Evolutionary conservation across 2,888 invertebrate species (phyloP).

Genomic region (Hemithea aestivaria): DNA sequence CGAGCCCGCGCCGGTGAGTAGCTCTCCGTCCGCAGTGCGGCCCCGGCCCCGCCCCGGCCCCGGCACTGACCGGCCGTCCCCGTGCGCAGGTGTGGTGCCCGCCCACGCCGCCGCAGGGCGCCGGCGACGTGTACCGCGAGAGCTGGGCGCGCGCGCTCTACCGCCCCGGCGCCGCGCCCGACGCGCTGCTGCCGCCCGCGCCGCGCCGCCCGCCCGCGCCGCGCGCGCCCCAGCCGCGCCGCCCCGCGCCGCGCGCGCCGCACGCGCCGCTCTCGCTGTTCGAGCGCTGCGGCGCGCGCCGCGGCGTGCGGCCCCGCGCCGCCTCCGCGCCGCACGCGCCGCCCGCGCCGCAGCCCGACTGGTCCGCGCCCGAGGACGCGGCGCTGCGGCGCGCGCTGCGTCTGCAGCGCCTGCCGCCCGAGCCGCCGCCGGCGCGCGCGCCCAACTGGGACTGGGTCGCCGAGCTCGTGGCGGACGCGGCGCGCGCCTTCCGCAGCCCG

Average conservation of each 20-base stretch:
- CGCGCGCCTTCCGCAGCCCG: constrained; percentile 91
- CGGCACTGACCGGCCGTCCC: neutral
- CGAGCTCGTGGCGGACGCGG: constrained; percentile 92
- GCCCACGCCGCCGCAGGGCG: constrained; percentile 96
- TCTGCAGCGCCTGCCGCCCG: constrained; percentile 81
- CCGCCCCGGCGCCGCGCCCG: constrained; percentile 85
- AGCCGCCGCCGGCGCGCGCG: constrained; percentile 87
- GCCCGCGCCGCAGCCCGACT: constrained; percentile 88
- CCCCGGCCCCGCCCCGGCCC: neutral
- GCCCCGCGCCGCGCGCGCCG: constrained; percentile 87
- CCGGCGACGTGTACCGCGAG: constrained; percentile 95
- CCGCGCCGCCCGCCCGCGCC: constrained; percentile 85
- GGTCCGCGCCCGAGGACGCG: constrained; percentile 95
- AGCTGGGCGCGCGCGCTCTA: constrained; percentile 91
- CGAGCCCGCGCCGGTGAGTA: constrained; percentile 88
- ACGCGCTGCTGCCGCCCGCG: constrained; percentile 71
- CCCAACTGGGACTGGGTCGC: constrained; percentile 98
- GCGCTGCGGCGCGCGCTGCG: constrained; percentile 90
- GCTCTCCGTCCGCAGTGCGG: neutral
- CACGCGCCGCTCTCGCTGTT: constrained; percentile 87
- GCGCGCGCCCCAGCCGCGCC: constrained; percentile 83
- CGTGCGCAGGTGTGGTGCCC: constrained; percentile 94
- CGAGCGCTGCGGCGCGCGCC: constrained; percentile 84
- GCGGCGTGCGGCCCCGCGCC: constrained; percentile 76
- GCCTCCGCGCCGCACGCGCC: constrained; percentile 85